Evolutionary conservation across 2,797 vertebrate species (phyloP).

Genomic region (Iguana delicatissima): DNA sequence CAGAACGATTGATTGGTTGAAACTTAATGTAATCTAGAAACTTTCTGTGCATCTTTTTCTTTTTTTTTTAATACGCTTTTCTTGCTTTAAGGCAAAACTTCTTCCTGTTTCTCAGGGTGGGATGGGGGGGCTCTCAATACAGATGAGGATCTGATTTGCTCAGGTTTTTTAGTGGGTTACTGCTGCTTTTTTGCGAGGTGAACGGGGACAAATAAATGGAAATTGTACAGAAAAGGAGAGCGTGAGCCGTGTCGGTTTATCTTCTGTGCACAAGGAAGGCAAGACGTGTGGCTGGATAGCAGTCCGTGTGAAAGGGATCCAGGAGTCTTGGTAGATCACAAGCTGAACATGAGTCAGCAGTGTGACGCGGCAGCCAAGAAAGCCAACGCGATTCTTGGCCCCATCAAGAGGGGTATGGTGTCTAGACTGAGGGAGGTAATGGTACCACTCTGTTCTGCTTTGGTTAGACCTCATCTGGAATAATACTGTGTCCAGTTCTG

Average conservation of each 20-base stretch:
- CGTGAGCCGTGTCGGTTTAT: neutral
- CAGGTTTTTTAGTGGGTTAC: conserved; percentile 25
- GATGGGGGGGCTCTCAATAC: neutral
- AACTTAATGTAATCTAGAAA: conserved; percentile 16
- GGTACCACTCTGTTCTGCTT: too few species aligned
- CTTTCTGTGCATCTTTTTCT: neutral
- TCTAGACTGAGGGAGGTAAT: too few species aligned
- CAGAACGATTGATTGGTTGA: neutral
- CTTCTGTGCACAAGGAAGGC: neutral
- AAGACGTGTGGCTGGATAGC: too few species aligned
- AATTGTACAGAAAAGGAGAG: conserved; percentile 12
- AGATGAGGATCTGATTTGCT: conserved; percentile 16
- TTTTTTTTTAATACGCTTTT: neutral
- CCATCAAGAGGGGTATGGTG: too few species aligned
- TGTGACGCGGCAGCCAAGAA: too few species aligned
- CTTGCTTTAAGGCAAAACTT: neutral
- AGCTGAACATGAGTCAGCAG: too few species aligned
- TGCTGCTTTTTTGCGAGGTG: conserved; percentile 14
- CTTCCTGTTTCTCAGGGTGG: neutral
- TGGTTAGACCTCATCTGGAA: too few species aligned
- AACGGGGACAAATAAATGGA: neutral
- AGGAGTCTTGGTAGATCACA: too few species aligned
- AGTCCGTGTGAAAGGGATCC: too few species aligned
- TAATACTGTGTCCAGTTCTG: too few species aligned
- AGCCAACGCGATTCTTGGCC: too few species aligned